A percentile compares a stretch with the other conserved stretches of the same genome.
Evolutionary conservation across 2,113 vertebrate genomes (phyloP).

Genomic region (Narcine bancroftii): DNA sequence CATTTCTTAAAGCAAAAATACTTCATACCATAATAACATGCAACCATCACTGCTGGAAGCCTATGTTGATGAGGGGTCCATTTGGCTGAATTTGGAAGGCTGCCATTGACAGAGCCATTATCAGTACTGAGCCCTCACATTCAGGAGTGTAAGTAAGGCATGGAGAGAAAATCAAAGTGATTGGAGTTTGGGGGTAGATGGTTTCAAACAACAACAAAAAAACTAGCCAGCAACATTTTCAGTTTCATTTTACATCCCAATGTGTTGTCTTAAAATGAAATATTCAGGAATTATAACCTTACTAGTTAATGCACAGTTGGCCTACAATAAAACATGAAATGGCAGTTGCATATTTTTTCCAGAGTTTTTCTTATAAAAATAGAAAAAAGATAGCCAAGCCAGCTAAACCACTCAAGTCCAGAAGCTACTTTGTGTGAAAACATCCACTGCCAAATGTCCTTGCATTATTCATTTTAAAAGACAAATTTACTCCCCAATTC

Average conservation of each 20-base stretch:
- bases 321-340: neutral
- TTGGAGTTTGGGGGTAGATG: neutral
- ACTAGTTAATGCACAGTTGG: neutral
- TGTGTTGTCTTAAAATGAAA: no score
- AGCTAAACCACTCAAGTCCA: neutral
- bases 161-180: neutral
- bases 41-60: neutral
- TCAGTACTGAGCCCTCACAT: neutral
- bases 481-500: slow-evolving; percentile 2
- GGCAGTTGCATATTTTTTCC: neutral
- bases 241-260: neutral
- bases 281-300: neutral
- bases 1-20: neutral
- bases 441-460: slow-evolving; percentile 20
- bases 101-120: neutral
- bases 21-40: neutral
- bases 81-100: neutral
- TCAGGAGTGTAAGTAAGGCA: neutral
- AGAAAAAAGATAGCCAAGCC: neutral
- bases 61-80: neutral
- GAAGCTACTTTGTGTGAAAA: neutral
- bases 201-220: neutral
- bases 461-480: neutral
- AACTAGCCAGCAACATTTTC: no score
- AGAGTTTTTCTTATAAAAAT: neutral